Base-by-base conservation (phyloP, 2,888 invertebrate species). In the Hydropsyche betteni region DNA sequence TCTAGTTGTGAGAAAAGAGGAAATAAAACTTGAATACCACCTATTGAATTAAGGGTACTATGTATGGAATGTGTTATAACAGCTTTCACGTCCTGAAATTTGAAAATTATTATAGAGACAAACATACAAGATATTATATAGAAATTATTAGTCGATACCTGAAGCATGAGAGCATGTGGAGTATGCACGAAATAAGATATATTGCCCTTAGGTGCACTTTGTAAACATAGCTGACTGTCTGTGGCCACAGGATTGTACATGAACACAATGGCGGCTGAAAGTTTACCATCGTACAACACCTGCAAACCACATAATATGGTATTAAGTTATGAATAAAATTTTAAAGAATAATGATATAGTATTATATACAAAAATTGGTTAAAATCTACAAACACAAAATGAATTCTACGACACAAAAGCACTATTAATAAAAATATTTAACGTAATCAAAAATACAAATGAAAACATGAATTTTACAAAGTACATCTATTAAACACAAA, bases 161-260 rank as follows among this genome's bases (percentile, higher is more conserved):
- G 96, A 82, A 98, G 91, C 99, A 99, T 99, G 82, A 99, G 92
- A 80, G 99, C 99, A 87, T 99, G 99, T 74, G 99, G 99, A 80
- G 98, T 97, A 88, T 99, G 99, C 83, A 99, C 97, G 90, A 99
- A 99, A 89, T 96, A 98, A 80, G 97, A 96, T 82, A 94, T 91
- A 86, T 98, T 98, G 83, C 97, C 97, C 88, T 98, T 99, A 75
- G 99, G 98, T 81, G 98, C 97, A 69, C 98, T 98, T 88, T 99
- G 98, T 81, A 99, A 91, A 87, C 99, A 99, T 80, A 99, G 90
- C 87, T 99, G 99, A 80, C 98, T 96, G 87, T 99, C 99, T 80
- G 99, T 99, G 79, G 99, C 99, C 82, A 99, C 98, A 79, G 99
- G 99, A 88, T 99, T 99, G 90, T 99, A 99, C 96, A 99, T 98